A percentile compares a stretch with the other conserved stretches of the same genome.
Conservation (phyloP, 1,140 invertebrate genomes). For the Drosophila sechellia region DNA sequence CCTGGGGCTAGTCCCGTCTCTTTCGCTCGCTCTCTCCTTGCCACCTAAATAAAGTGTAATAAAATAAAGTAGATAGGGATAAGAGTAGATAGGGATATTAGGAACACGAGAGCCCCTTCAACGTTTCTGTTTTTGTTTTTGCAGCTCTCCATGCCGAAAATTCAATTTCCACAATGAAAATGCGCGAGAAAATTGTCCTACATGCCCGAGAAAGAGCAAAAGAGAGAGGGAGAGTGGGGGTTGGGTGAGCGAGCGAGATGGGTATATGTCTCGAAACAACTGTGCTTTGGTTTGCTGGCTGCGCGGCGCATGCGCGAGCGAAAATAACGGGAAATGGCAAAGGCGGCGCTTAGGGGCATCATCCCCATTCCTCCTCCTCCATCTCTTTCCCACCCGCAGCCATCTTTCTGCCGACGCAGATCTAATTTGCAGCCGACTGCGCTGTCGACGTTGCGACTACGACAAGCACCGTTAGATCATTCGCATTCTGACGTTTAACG, state of each 20-base stretch:
- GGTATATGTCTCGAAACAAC: slow-evolving; percentile 16
- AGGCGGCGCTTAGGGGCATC: slow-evolving; percentile 72
- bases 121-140: slow-evolving; percentile 32
- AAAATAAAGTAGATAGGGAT: slow-evolving; percentile 82
- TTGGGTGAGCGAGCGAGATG: slow-evolving; percentile 7
- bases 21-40: slow-evolving; percentile 2
- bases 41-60: slow-evolving; percentile 72
- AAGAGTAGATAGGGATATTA: slow-evolving; percentile 27
- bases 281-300: slow-evolving; percentile 67
- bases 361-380: slow-evolving; percentile 21
- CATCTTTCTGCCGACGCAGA: slow-evolving; percentile 52
- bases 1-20: slow-evolving; percentile 20
- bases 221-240: neutral
- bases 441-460: slow-evolving; percentile 59
- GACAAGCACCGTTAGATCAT: slow-evolving; percentile 70
- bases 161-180: slow-evolving; percentile 84
- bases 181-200: slow-evolving; percentile 82
- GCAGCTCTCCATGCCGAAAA: slow-evolving; percentile 75
- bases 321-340: slow-evolving; percentile 77
- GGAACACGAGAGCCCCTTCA: slow-evolving; percentile 23
- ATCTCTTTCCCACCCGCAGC: slow-evolving; percentile 53
- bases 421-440: slow-evolving; percentile 46
- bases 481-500: slow-evolving; percentile 71
- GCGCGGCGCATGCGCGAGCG: slow-evolving; percentile 58
- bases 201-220: slow-evolving; percentile 28